Conservation (phyloP, 2,113 vertebrate species). For the Alethe castanea region DNA sequence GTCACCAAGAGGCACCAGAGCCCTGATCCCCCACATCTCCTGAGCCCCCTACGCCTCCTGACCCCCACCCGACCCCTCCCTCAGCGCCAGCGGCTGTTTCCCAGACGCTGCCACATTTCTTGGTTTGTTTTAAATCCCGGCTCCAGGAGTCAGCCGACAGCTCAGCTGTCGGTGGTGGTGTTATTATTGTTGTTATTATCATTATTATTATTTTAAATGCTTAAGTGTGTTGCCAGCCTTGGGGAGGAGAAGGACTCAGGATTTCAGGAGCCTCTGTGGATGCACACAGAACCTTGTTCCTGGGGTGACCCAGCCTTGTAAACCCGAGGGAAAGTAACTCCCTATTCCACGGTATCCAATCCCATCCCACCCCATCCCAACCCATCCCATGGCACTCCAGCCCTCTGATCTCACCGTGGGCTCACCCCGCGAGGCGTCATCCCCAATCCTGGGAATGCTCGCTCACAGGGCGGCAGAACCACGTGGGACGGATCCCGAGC, state of each 20-base stretch:
- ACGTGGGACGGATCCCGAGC: neutral
- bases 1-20: rapidly evolving
- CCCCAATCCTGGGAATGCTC: neutral
- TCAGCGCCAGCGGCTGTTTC: rapidly evolving
- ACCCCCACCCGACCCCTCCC: neutral
- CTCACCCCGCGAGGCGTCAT: neutral
- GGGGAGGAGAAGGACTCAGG: slow-evolving; percentile 2
- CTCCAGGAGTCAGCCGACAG: slow-evolving; percentile 15
- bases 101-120: neutral
- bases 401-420: neutral
- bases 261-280: neutral
- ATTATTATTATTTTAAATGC: slow-evolving; percentile 25
- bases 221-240: slow-evolving; percentile 14
- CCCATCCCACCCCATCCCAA: neutral
- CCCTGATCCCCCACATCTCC: neutral
- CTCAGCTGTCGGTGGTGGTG: slow-evolving; percentile 1
- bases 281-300: neutral
- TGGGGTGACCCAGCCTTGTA: neutral
- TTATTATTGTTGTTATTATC: slow-evolving; percentile 1
- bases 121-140: neutral
- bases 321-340: neutral
- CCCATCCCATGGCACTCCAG: neutral
- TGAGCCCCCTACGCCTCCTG: too few relatives aligned
- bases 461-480: neutral
- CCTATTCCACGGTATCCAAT: neutral